Base-by-base conservation (phyloP, 2,888 invertebrate genomes). In the Drosophila cyrtoloma region DNA sequence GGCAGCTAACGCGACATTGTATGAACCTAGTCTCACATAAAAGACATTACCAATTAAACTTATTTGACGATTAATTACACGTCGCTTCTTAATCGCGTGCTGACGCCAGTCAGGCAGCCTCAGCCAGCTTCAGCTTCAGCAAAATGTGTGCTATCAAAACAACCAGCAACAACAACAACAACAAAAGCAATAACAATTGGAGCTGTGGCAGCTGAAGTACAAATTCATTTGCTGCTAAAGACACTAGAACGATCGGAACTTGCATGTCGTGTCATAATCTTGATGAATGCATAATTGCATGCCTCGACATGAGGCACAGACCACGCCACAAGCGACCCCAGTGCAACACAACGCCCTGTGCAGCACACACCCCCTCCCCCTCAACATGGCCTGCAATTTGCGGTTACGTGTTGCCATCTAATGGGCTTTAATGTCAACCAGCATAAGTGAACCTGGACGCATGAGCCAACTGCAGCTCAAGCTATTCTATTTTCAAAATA, bases 271-370 rank as follows among this genome's bases (percentile, higher is more conserved):
- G 89, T 87, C 88, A 90, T 91, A 92, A 92, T 92, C 92, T 92
- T 91, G 92, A 92, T 92, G 92, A 92, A 92, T 92, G 92, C 89
- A 91, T 92, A 92, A 92, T 92, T 92, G 92, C 92, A 84, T 86
- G 86, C 84, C 86, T 79, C 71, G 67, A 80, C 80, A 75, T 75
- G 74, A 63, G 76, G 77, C 75, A 69, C 57, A 7, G 26, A 47
- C 44, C 33, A 28, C 47, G 44, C 47, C 35, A 50, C n/a, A 28
- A 26, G 1, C 47, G 16, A 47, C 50, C 14, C 47, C 67, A 57
- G 35, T 44, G 50, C 63, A 60, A 66, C 39, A 47, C 58, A 39
- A 6, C 26, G 42, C 30, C 44, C n/a, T 22, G 44, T 44, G 35
- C 22, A 28, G 14, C 52, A 52, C 3, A n/a, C 52, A 12, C 55